Evolutionary conservation across 1,140 invertebrate genomes (phyloP).

Genomic region (Pogonomyrmex californicus): DNA sequence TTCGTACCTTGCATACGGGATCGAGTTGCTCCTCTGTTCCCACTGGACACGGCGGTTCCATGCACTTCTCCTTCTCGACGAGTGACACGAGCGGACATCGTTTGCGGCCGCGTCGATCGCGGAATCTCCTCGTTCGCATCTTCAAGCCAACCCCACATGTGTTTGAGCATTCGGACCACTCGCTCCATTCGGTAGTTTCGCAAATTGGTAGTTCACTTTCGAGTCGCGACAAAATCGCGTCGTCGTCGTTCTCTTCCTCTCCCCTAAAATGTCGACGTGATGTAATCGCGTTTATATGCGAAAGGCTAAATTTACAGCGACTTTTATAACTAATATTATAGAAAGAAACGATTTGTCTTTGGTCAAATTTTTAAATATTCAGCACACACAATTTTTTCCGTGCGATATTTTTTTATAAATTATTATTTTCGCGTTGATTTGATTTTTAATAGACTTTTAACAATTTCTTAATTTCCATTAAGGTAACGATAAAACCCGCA

Average conservation of each 20-base stretch:
- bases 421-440: background rate
- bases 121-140: slow-evolving; percentile 91
- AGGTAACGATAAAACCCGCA: background rate
- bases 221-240: background rate
- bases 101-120: slow-evolving; percentile 92
- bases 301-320: background rate
- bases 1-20: slow-evolving; percentile 87
- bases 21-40: slow-evolving; percentile 87
- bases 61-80: slow-evolving; percentile 93
- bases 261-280: slow-evolving; percentile 19
- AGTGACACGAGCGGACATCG: slow-evolving; percentile 91
- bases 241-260: slow-evolving; percentile 53
- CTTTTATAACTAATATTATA: too few species aligned
- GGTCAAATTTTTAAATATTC: too few species aligned
- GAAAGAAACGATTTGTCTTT: too few species aligned
- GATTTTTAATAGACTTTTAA: background rate
- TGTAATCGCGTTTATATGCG: background rate
- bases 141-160: slow-evolving; percentile 93
- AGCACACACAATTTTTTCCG: too few species aligned
- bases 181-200: slow-evolving; percentile 91
- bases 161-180: slow-evolving; percentile 94
- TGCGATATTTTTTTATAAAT: background rate
- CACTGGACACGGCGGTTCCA: slow-evolving; percentile 89
- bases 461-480: background rate
- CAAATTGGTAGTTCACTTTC: slow-evolving; percentile 87